Conservation (phyloP, 2,888 invertebrate species). For the Drosophila kokeensis region DNA sequence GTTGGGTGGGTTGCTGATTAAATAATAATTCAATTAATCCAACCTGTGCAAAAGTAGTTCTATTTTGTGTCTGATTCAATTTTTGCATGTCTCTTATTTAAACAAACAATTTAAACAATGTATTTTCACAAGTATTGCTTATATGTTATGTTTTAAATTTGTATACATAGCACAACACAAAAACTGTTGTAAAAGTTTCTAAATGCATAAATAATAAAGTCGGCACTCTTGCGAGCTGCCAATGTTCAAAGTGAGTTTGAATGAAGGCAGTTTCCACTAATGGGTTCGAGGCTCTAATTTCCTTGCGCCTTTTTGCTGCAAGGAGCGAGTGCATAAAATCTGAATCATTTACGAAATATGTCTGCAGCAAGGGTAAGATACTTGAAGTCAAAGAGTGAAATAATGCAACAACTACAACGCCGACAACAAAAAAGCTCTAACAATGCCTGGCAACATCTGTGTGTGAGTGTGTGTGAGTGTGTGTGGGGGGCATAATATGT, state of each 20-base stretch:
- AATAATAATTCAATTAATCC: slow-evolving; percentile 1
- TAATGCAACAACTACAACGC: slow-evolving; percentile 48
- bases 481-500: slow-evolving; percentile 27
- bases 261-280: slow-evolving; percentile 5
- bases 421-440: slow-evolving; percentile 25
- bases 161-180: neutral
- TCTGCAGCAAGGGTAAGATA: slow-evolving; percentile 55
- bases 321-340: slow-evolving; percentile 46
- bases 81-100: neutral
- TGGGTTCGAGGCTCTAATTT: slow-evolving; percentile 23
- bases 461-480: slow-evolving; percentile 15
- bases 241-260: slow-evolving; percentile 23
- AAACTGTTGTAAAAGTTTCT: neutral
- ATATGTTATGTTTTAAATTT: neutral
- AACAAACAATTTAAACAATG: neutral
- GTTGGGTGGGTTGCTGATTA: neutral
- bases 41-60: neutral
- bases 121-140: neutral
- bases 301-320: slow-evolving; percentile 4
- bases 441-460: slow-evolving; percentile 28
- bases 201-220: slow-evolving; percentile 12
- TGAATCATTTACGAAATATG: slow-evolving; percentile 72
- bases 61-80: neutral
- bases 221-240: slow-evolving; percentile 5
- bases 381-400: slow-evolving; percentile 69